Base-by-base conservation (phyloP, 2,797 vertebrate genomes). In the Myotis vivesi region DNA sequence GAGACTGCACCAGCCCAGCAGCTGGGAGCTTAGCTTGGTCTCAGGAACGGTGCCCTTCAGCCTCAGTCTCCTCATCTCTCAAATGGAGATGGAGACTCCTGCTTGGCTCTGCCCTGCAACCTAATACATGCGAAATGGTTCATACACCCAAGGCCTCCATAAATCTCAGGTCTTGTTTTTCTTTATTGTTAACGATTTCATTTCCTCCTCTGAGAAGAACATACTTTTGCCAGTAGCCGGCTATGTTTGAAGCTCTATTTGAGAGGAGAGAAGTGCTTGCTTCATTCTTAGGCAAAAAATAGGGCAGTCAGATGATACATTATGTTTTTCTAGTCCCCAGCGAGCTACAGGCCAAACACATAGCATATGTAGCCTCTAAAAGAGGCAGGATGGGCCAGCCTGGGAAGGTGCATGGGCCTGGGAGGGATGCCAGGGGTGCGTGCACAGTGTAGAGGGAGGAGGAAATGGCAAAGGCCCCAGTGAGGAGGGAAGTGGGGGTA, bases 291-390 rank as follows among this genome's bases (percentile, higher is more conserved):
- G 81, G 75, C 3, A 1, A 28, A 46, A 94, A 91, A 89, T 55
- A 84, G 87, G 73, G 71, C 66, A 86, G 72, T 49, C 83, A 53
- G 87, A 94, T 84, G 92, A 75, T 51, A 75, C 15, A 41, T 85
- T 91, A 75, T 92, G 82, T 80, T 89, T 87, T 84, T 64, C 87
- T 93, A 85, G 84, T 94, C 76, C 89, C 79, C 57, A 73, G 93
- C 0, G 46, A 95, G 79, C 81, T 33, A 15, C 44, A 93, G 81
- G 81, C 84, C 94, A 94, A 76, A 75, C 68, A 64, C 89, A 79
- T 25, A 23, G 83, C 30, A 2, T 66, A 59, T 0, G 0, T 8
- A 16, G 59, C 25, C n/a, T 69, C 75, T 25, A 3, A 38, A 23
- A 36, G 53, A 46, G 71, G 38, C 20, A 86, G 46, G 82, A 36